phyloP scores from a whole-genome alignment of 64 coral and sea anemone genomes.

The Montipora efflorescens region DNA sequence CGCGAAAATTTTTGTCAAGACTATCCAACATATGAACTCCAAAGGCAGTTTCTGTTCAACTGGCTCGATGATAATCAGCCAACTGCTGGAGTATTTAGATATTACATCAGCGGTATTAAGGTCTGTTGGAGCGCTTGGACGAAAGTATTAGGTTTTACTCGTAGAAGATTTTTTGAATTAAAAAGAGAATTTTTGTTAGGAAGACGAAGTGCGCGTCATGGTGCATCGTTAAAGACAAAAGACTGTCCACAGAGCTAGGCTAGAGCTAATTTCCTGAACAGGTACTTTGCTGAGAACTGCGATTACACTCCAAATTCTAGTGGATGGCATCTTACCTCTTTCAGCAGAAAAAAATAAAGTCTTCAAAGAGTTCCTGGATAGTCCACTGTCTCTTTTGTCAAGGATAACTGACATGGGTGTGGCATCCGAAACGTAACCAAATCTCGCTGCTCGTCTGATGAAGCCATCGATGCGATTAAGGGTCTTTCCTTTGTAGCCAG shows the following conservation, averaged over 20 bases:
- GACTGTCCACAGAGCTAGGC: background rate
- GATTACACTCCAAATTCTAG: constrained; percentile 14
- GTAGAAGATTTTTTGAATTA: constrained; percentile 2
- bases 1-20: constrained; percentile 11
- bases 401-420: no score
- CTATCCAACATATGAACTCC: background rate
- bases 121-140: constrained; percentile 27
- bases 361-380: no score
- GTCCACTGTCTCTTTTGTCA: no score
- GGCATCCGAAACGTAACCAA: no score
- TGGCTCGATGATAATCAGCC: constrained; percentile 34
- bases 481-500: no score
- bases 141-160: constrained; percentile 19
- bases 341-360: background rate
- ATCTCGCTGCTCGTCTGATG: no score
- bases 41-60: constrained; percentile 24
- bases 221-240: background rate
- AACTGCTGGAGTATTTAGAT: background rate
- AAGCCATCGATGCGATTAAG: no score
- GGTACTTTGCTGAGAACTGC: constrained; percentile 52
- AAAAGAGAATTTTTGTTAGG: constrained; percentile 18
- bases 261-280: background rate
- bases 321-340: constrained; percentile 13
- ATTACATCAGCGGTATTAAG: constrained; percentile 8
- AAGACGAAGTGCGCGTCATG: background rate